A percentile compares a stretch with the other conserved stretches of the same genome.
Conservation (phyloP, 1,140 invertebrate genomes). For the Zaprionus vittiger region DNA sequence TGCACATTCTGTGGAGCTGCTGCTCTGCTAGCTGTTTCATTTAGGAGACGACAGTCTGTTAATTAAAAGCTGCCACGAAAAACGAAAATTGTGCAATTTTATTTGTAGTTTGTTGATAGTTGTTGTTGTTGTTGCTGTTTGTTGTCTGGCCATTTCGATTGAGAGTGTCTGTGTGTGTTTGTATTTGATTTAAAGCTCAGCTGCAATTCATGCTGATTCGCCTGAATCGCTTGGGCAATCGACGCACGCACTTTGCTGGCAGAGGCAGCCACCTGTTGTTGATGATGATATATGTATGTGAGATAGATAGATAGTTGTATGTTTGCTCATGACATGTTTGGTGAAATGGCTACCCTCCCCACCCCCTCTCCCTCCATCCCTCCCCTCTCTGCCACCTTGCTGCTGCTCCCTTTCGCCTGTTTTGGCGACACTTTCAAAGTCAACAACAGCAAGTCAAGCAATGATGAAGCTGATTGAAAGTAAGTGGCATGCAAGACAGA, state of each 20-base stretch:
- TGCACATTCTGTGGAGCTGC: not conserved
- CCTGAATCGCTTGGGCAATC: slow-evolving; percentile 48
- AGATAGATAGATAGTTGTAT: slow-evolving; percentile 16
- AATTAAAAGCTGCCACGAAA: slow-evolving; percentile 29
- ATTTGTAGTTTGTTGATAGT: slow-evolving; percentile 25
- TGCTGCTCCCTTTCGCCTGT: slow-evolving; percentile 5
- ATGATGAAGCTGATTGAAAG: slow-evolving; percentile 49
- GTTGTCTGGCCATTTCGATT: slow-evolving; percentile 14
- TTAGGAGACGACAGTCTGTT: slow-evolving; percentile 16
- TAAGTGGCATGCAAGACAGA: slow-evolving; percentile 9
- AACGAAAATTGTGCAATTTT: slow-evolving; percentile 37
- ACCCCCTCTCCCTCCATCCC: not conserved
- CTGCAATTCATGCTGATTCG: slow-evolving; percentile 28
- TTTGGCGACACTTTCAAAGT: slow-evolving; percentile 66
- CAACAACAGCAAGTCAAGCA: slow-evolving; percentile 50
- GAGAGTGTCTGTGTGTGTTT: slow-evolving; percentile 7
- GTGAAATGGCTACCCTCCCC: slow-evolving; percentile 41
- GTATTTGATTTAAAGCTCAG: slow-evolving; percentile 30
- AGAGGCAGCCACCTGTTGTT: slow-evolving; percentile 22
- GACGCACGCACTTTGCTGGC: slow-evolving; percentile 39
- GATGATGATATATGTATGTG: slow-evolving; percentile 29
- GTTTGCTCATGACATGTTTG: slow-evolving; percentile 61
- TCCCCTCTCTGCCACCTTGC: not conserved
- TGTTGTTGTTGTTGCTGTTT: slow-evolving; percentile 1
- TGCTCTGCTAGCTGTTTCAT: not conserved